These are phyloP conservation scores for Strix aluco DNA, from an alignment of 2,113 vertebrate species.

Conservation along the genomic window DNA sequence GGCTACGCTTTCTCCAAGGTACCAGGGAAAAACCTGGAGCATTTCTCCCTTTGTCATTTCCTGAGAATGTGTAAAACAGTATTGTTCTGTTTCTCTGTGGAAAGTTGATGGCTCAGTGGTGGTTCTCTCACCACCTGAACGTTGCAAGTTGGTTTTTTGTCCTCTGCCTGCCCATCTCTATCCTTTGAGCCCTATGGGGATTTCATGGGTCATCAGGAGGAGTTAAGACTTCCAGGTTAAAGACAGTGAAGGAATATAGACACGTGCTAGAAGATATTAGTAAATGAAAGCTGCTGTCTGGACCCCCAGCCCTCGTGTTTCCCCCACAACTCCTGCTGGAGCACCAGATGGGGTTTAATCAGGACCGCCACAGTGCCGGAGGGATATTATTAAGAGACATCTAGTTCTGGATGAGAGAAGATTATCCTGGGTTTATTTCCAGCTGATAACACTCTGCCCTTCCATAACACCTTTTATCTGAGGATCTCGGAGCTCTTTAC, in stretches of 20 bases:
- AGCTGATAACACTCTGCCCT: constrained; percentile 62
- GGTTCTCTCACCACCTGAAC: neutral
- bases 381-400: constrained; percentile 52
- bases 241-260: neutral
- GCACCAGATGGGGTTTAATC: constrained; percentile 62
- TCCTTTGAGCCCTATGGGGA: neutral
- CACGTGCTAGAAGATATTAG: neutral
- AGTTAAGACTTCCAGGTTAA: neutral
- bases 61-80: rapidly evolving
- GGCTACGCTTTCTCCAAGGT: neutral
- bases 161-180: neutral
- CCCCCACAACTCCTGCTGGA: neutral
- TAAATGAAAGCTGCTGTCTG: neutral
- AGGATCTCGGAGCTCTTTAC: constrained; percentile 31
- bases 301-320: neutral
- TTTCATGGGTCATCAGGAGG: neutral
- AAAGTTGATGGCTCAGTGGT: neutral
- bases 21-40: neutral
- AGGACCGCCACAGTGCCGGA: neutral
- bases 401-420: constrained; percentile 60
- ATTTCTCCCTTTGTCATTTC: neutral
- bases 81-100: neutral
- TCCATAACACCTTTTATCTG: constrained; percentile 55
- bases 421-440: constrained; percentile 69
- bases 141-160: neutral